A percentile compares a stretch with the other conserved stretches of the same genome.
phyloP scores from a whole-genome alignment of 2,888 invertebrate species.

The Helicoverpa assulta region DNA sequence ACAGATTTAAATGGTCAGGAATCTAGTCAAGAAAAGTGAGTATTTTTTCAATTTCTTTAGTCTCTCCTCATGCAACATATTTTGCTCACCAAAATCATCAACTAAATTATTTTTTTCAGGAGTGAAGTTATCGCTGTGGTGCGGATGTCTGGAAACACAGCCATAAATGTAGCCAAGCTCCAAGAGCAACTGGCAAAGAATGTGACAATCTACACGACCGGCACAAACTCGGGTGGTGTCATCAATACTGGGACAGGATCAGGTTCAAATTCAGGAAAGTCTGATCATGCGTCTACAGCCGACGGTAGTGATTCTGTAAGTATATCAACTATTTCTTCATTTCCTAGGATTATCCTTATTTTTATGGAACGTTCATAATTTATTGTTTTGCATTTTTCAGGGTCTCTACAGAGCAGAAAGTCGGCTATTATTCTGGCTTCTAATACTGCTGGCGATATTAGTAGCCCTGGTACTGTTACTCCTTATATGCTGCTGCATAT shows the following conservation, averaged over 20 bases:
- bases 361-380: neutral
- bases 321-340: constrained; percentile 9
- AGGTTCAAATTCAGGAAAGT: constrained; percentile 62
- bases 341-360: neutral
- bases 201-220: constrained; percentile 83
- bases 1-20: constrained; percentile 87
- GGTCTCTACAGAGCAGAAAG: constrained; percentile 93
- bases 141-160: constrained; percentile 91
- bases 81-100: too few species aligned
- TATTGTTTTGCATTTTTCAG: constrained; percentile 84
- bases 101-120: too few species aligned
- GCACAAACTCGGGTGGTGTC: constrained; percentile 64
- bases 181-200: constrained; percentile 91
- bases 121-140: constrained; percentile 94
- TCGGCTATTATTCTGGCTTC: constrained; percentile 93
- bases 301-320: constrained; percentile 81
- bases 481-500: constrained; percentile 95
- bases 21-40: constrained; percentile 90
- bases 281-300: constrained; percentile 71
- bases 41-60: too few species aligned
- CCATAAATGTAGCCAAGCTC: constrained; percentile 93
- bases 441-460: constrained; percentile 94
- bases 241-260: constrained; percentile 60
- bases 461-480: constrained; percentile 93
- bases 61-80: too few species aligned